Percentiles rank a stretch among this genome's conserved stretches.
phyloP scores from a whole-genome alignment of 2,113 vertebrate species.

The Atrichornis clamosus region DNA sequence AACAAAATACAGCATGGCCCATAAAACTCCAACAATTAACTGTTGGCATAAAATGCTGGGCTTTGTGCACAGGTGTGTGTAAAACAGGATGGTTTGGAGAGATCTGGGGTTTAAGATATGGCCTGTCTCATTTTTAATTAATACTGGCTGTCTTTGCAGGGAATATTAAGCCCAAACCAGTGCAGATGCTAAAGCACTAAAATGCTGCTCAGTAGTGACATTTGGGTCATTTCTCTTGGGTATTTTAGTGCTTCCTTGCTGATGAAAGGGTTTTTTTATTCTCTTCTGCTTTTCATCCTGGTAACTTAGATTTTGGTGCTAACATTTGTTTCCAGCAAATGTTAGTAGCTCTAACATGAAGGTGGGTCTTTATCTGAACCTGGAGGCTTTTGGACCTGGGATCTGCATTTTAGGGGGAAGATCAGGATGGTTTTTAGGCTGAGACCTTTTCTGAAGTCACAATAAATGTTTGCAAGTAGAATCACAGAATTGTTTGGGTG shows the following conservation, averaged over 20 bases:
- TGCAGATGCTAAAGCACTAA: background rate
- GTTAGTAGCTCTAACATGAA: fast-evolving
- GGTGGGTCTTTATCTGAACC: background rate
- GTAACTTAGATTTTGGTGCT: background rate
- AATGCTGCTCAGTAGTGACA: background rate
- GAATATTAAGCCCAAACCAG: background rate
- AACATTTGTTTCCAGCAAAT: background rate
- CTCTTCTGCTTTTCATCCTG: background rate
- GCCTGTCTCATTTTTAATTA: background rate
- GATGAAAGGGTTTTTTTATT: background rate
- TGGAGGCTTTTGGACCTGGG: background rate
- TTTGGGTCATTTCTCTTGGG: background rate
- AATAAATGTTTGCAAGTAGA: background rate
- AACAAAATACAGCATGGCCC: background rate
- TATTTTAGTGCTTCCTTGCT: background rate
- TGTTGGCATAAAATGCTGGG: background rate
- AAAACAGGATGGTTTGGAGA: background rate
- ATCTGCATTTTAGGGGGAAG: background rate
- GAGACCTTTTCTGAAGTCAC: background rate
- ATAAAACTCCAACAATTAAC: background rate
- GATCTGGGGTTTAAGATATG: background rate
- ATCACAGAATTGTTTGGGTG: background rate
- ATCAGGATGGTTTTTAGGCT: background rate
- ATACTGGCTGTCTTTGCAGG: background rate
- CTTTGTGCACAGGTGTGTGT: background rate